Base-by-base conservation (phyloP, 2,888 invertebrate species). In the Mycogona germanica region DNA sequence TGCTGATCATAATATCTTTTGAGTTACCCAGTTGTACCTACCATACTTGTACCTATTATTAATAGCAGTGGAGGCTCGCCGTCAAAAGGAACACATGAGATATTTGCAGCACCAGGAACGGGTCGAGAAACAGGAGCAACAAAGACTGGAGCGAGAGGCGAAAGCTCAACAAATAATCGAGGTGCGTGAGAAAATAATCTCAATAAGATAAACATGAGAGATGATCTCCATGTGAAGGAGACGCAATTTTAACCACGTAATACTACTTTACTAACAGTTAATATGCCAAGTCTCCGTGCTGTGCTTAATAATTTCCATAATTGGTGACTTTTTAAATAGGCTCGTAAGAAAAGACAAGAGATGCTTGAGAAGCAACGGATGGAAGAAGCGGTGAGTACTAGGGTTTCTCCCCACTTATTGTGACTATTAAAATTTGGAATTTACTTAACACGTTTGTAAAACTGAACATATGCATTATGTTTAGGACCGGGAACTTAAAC, bases 401-500 rank as follows among this genome's bases (percentile, higher is more conserved):
- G n/a, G n/a, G n/a, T n/a, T n/a, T n/a, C n/a, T n/a, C n/a, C n/a
- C n/a, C n/a, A n/a, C n/a, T n/a, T n/a, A n/a, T n/a, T n/a, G n/a
- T n/a, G n/a, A n/a, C n/a, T n/a, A n/a, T n/a, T n/a, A n/a, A n/a
- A n/a, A n/a, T n/a, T n/a, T n/a, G n/a, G n/a, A n/a, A 23, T 28
- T 2, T 12, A 12, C 35, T 44, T 7, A 44, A n/a, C 3, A 44
- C 21, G 21, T 44, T 44, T 44, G 25, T 19, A 17, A 44, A 44
- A 44, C 21, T 44, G 3, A 19, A 38, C 29, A 17, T 46, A 3
- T 49, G n/a, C 26, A n/a, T 44, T 44, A 12, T 46, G 30, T 56
- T 55, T 77, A 91, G 91, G 91, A 92, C 70, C 79, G 87, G 68
- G 91, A 92, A 73, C 72, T 88, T 67, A 89, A 91, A 72, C 76